Conservation (phyloP, 2,113 vertebrate species). For the Oreochromis aureus region DNA sequence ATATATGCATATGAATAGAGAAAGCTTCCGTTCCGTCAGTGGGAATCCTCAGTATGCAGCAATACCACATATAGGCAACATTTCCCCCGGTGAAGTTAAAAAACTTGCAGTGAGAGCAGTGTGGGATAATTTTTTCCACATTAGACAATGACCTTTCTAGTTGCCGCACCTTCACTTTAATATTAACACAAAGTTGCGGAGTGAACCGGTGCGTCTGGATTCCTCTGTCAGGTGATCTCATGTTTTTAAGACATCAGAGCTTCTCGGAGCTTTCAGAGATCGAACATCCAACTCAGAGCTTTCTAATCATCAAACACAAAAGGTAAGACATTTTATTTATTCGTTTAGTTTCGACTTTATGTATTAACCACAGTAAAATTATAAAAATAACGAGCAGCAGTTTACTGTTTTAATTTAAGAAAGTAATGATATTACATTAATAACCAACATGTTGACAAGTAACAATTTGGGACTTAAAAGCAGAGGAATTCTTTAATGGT, state of each 20-base stretch:
- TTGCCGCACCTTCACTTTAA: background rate
- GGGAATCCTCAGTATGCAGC: background rate
- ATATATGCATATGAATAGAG: background rate
- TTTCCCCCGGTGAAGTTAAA: background rate
- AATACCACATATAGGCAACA: background rate
- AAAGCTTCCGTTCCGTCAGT: background rate
- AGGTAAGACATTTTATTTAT: background rate
- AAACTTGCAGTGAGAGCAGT: background rate
- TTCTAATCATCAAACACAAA: background rate
- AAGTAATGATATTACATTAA: background rate
- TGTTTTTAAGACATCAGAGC: background rate
- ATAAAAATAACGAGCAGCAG: background rate
- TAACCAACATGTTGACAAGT: background rate
- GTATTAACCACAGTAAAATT: background rate
- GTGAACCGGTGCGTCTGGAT: background rate
- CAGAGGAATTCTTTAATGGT: background rate
- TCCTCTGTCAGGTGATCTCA: background rate
- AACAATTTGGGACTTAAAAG: background rate
- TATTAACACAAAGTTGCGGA: background rate
- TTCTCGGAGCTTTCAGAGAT: background rate
- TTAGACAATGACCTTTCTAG: background rate
- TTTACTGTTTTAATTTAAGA: background rate
- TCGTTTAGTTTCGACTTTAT: background rate
- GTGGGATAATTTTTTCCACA: accelerated
- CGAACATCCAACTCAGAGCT: background rate